Evolutionary conservation across 1,140 invertebrate species (phyloP).

Genomic region (Trichonephila clavata): DNA sequence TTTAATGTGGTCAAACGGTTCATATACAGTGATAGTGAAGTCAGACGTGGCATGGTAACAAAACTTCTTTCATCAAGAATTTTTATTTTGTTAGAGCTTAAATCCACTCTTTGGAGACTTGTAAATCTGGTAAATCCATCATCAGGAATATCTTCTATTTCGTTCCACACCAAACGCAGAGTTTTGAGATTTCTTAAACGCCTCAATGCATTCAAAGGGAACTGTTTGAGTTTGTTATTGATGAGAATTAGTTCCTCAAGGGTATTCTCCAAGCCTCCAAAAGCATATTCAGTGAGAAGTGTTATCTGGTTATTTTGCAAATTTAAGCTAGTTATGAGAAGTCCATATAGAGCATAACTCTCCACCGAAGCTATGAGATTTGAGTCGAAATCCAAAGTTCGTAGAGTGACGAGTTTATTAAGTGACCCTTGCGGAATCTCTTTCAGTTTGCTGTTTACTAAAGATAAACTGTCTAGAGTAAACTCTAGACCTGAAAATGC

Average conservation of each 20-base stretch:
- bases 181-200: slow-evolving; percentile 88
- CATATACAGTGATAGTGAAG: slow-evolving; percentile 90
- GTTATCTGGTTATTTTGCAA: slow-evolving; percentile 92
- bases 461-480: slow-evolving; percentile 89
- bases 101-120: slow-evolving; percentile 88
- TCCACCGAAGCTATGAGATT: slow-evolving; percentile 91
- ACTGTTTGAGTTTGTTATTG: slow-evolving; percentile 90
- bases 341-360: slow-evolving; percentile 92
- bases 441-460: slow-evolving; percentile 89
- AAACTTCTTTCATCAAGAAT: slow-evolving; percentile 89
- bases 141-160: slow-evolving; percentile 87
- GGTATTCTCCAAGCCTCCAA: slow-evolving; percentile 90
- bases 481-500: slow-evolving; percentile 87
- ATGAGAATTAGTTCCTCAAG: slow-evolving; percentile 91
- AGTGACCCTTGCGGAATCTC: slow-evolving; percentile 91
- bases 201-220: slow-evolving; percentile 89
- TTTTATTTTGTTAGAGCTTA: slow-evolving; percentile 92
- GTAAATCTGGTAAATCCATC: slow-evolving; percentile 87
- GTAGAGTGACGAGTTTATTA: slow-evolving; percentile 86
- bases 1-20: slow-evolving; percentile 90
- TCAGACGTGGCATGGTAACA: slow-evolving; percentile 88
- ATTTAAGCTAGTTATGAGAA: slow-evolving; percentile 90
- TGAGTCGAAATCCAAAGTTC: slow-evolving; percentile 90
- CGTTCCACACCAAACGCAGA: slow-evolving; percentile 91
- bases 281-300: slow-evolving; percentile 86